Evolutionary conservation across 2,797 vertebrate species (phyloP).

Genomic region (Lagorchestes hirsutus): DNA sequence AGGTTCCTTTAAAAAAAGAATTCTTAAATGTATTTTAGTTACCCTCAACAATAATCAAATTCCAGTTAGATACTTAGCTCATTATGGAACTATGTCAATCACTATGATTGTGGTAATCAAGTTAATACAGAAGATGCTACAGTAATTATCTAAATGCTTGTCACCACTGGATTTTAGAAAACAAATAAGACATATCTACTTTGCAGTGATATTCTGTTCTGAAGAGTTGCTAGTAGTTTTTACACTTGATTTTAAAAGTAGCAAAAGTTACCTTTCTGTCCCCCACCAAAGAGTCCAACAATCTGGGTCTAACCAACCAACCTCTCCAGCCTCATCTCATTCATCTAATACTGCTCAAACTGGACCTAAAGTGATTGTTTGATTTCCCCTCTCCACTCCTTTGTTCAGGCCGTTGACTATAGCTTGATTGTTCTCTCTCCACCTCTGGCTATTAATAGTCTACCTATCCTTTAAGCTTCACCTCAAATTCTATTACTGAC

Average conservation of each 20-base stretch:
- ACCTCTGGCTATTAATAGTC: background rate
- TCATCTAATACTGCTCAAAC: background rate
- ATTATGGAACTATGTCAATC: constrained; percentile 41
- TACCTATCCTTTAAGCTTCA: background rate
- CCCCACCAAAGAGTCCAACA: background rate
- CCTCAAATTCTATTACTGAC: background rate
- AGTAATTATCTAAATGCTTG: constrained; percentile 36
- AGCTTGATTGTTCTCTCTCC: background rate
- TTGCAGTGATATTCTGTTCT: background rate
- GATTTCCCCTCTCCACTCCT: background rate
- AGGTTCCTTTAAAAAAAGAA: constrained; percentile 29
- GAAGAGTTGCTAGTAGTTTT: background rate
- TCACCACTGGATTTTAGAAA: background rate
- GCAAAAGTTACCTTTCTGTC: background rate
- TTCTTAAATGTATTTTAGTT: constrained; percentile 48
- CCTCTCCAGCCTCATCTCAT: background rate
- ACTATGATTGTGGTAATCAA: constrained; percentile 29
- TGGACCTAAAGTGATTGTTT: background rate
- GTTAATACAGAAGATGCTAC: constrained; percentile 15
- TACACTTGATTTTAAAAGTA: background rate
- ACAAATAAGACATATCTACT: background rate
- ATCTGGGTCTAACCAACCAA: background rate
- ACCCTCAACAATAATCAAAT: constrained; percentile 44
- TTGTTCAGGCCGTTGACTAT: background rate
- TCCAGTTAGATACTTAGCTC: constrained; percentile 29